Evolutionary conservation across 1,140 invertebrate genomes (phyloP).

Genomic region (Olivierus martensii): DNA sequence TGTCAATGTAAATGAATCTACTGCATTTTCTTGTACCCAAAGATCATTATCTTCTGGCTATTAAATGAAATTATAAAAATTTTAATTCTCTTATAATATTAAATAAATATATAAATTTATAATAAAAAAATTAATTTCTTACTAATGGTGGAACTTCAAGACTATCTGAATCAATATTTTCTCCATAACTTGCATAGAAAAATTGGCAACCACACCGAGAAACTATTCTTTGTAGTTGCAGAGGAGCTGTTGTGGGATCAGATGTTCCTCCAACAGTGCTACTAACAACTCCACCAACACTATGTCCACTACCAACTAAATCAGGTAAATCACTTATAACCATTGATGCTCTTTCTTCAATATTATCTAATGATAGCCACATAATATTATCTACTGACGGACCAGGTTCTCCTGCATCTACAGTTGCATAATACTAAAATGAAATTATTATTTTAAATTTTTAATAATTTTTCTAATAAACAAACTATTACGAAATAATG

Average conservation of each 20-base stretch:
- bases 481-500: no score
- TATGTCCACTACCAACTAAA: slow-evolving; percentile 83
- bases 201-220: slow-evolving; percentile 96
- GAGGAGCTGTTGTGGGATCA: slow-evolving; percentile 13
- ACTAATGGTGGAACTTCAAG: slow-evolving; percentile 41
- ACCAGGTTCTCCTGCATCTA: slow-evolving; percentile 56
- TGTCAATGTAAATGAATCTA: slow-evolving; percentile 94
- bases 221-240: slow-evolving; percentile 86
- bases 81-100: no score
- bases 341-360: slow-evolving; percentile 59
- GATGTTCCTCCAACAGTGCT: slow-evolving; percentile 67
- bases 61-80: slow-evolving; percentile 3
- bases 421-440: slow-evolving; percentile 78
- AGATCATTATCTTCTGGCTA: slow-evolving; percentile 30
- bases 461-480: no score
- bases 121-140: slow-evolving; percentile 13
- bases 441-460: neutral
- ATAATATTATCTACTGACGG: slow-evolving; percentile 64
- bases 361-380: slow-evolving; percentile 87
- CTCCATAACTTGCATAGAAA: slow-evolving; percentile 89
- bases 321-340: slow-evolving; percentile 55
- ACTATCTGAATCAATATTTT: slow-evolving; percentile 52
- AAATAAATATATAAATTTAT: neutral
- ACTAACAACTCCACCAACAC: slow-evolving; percentile 88
- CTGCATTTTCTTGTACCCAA: slow-evolving; percentile 52